Base-by-base conservation (phyloP, 53 echinoderm and acorn worm genomes). In the Patiria pectinifera region DNA sequence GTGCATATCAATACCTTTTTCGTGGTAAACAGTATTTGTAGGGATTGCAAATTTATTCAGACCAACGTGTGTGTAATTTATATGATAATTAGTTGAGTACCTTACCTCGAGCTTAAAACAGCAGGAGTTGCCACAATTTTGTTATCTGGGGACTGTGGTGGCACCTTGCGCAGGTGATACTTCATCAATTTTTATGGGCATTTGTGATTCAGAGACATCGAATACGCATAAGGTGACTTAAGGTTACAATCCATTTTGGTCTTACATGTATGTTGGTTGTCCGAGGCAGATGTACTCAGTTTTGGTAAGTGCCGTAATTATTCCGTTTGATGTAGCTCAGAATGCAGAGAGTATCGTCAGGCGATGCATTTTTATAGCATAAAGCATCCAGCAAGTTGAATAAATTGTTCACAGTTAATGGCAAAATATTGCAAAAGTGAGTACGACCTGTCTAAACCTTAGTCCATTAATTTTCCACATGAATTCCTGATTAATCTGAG, bases 1-100 rank as follows among this genome's bases (percentile, higher is more conserved):
- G 13, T 66, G 19, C 66, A 66, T 66, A 7, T 66, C 19, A 60
- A 47, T 83, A 6, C 22, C 19, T 24, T 76, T 3, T 26, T n/a
- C 4, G 25, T 24, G 76, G 11, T 5, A 12, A 76, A 76, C 22
- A 76, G 25, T 11, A 76, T 76, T 22, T 25, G 15, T 25, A 11
- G 76, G 25, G 25, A 35, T 13, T 86, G 86, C 24, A 15, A 71
- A 86, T 86, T 71, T 86, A 86, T 48, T 72, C 87, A 58, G 53
- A 13, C 71, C 26, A 49, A 12, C 14, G 22, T 3, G 21, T 11
- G 87, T 45, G 87, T 48, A 74, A 72, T 86, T 23, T 86, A 86
- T 48, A 72, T 86, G 71, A 15, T 86, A 22, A 75, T 53, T 43
- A 74, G 14, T 66, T 66, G 15, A 16, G 14, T 66, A 7, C 66